Evolutionary conservation across 2,797 vertebrate genomes (phyloP).

Genomic region (Pelodytes ibericus): DNA sequence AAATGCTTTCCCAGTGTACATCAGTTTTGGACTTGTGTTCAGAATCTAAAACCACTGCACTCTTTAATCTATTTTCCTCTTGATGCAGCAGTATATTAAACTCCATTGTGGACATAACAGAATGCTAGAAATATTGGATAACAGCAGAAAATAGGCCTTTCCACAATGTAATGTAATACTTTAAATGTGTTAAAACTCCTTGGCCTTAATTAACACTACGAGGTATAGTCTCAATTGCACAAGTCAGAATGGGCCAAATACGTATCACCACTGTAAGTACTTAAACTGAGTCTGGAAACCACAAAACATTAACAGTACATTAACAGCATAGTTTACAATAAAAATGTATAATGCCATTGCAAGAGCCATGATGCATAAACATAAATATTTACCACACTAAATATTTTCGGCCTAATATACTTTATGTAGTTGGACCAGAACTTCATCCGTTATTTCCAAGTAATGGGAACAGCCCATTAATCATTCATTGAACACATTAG

Average conservation of each 20-base stretch:
- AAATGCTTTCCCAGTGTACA: background rate
- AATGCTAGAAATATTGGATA: constrained; percentile 28
- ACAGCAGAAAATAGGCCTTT: constrained; percentile 11
- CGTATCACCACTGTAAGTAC: constrained; percentile 26
- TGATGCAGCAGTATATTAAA: constrained; percentile 26
- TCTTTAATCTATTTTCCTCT: constrained; percentile 27
- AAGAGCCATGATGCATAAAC: background rate
- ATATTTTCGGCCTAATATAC: background rate
- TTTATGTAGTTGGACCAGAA: background rate
- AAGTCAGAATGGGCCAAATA: constrained; percentile 32
- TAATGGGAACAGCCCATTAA: background rate
- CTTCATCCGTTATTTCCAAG: background rate
- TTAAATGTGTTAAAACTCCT: constrained; percentile 42
- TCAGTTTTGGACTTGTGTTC: background rate
- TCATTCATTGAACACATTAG: no score
- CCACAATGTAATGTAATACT: constrained; percentile 35
- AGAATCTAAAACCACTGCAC: background rate
- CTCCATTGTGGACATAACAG: constrained; percentile 9
- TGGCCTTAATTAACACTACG: constrained; percentile 28
- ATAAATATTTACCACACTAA: background rate
- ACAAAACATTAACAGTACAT: constrained; percentile 26
- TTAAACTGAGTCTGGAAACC: constrained; percentile 19
- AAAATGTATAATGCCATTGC: background rate
- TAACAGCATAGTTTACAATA: constrained; percentile 38
- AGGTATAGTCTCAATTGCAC: constrained; percentile 24